Percentiles rank a stretch among this genome's conserved stretches.
Evolutionary conservation across 1,140 invertebrate species (phyloP).

Genomic region (Drosophila novamexicana): DNA sequence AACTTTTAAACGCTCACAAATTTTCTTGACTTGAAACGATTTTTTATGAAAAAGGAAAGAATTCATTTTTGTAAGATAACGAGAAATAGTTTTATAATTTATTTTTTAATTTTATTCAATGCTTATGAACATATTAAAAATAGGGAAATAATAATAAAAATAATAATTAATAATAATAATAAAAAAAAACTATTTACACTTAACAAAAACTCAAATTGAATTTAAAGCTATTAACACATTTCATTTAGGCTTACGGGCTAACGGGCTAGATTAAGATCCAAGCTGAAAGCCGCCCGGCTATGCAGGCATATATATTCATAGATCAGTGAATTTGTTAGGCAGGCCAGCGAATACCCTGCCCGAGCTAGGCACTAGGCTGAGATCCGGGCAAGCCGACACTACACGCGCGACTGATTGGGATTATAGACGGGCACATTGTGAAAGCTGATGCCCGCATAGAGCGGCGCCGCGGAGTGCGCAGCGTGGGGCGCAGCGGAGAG

Average conservation of each 20-base stretch:
- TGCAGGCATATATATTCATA: no score
- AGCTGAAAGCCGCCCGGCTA: slow-evolving; percentile 41
- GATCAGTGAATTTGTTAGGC: background rate
- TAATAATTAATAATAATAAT: slow-evolving; percentile 20
- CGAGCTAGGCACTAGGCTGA: background rate
- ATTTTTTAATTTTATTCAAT: background rate
- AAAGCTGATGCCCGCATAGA: slow-evolving; percentile 83
- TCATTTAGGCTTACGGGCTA: slow-evolving; percentile 44
- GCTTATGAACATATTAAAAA: background rate
- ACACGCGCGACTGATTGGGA: slow-evolving; percentile 71
- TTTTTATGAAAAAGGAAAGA: no score
- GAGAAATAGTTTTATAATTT: no score
- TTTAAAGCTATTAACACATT: slow-evolving; percentile 80
- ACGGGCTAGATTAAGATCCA: slow-evolving; percentile 21
- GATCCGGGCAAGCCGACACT: slow-evolving; percentile 1
- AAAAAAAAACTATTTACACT: slow-evolving; percentile 38
- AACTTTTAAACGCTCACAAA: no score
- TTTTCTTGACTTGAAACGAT: no score
- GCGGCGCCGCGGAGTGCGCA: slow-evolving; percentile 31
- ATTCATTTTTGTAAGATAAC: no score
- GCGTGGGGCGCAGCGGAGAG: slow-evolving; percentile 10
- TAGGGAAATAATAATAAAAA: background rate
- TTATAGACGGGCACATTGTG: slow-evolving; percentile 82
- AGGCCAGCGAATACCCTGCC: background rate
- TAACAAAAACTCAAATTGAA: slow-evolving; percentile 23